Conservation (phyloP, 2,113 vertebrate genomes). For the Cebidichthys violaceus region DNA sequence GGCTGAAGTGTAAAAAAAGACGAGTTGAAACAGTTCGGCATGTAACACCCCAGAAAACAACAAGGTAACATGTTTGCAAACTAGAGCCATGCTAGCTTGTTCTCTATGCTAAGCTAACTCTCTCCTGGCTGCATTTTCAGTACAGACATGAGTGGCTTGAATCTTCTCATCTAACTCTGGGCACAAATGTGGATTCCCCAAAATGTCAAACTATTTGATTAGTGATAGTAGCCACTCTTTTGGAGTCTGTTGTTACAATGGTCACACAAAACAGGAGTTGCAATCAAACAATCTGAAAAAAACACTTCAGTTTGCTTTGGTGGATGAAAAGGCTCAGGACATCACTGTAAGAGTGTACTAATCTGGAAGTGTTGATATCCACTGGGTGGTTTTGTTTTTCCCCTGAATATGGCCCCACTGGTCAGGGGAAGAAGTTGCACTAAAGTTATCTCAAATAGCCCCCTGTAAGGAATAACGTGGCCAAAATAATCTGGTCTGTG, state of each 20-base stretch:
- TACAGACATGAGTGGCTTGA: too few relatives aligned
- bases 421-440: slow-evolving; percentile 55
- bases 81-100: background rate
- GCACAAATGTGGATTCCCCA: background rate
- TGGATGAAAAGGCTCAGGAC: slow-evolving; percentile 42
- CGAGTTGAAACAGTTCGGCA: background rate
- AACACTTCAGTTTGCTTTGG: background rate
- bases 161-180: background rate
- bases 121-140: background rate
- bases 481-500: slow-evolving; percentile 52
- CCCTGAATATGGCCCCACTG: background rate
- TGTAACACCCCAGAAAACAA: background rate
- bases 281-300: slow-evolving; percentile 24
- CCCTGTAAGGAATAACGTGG: slow-evolving; percentile 29
- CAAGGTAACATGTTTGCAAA: background rate
- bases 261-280: background rate
- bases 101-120: background rate
- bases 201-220: background rate
- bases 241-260: slow-evolving; percentile 35
- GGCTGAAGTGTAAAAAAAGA: background rate
- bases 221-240: background rate
- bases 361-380: slow-evolving; percentile 14
- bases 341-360: slow-evolving; percentile 7
- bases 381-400: background rate
- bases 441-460: slow-evolving; percentile 33